A percentile compares a stretch with the other conserved stretches of the same genome.
Conservation (phyloP, 1,140 invertebrate species). For the Hermetia illucens region DNA sequence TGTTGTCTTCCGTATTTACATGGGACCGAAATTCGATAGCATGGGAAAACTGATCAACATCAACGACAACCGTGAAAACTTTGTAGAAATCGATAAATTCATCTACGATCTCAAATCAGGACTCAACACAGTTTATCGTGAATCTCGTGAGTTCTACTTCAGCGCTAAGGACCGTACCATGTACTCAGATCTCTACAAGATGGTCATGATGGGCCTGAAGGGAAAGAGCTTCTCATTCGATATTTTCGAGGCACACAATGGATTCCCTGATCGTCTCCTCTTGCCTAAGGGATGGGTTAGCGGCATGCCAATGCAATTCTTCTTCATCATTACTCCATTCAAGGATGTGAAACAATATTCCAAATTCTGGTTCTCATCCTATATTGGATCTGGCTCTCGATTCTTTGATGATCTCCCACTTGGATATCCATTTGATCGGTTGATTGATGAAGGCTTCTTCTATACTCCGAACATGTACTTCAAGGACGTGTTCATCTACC, state of each 20-base stretch:
- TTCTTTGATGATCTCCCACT: constrained; percentile 20
- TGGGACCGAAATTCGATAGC: constrained; percentile 41
- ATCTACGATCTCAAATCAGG: constrained; percentile 44
- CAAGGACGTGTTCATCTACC: constrained; percentile 25
- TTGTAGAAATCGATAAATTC: constrained; percentile 56
- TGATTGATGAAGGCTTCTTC: constrained; percentile 27
- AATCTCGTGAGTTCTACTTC: constrained; percentile 47
- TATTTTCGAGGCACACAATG: constrained; percentile 34
- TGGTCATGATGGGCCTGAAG: constrained; percentile 36
- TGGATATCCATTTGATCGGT: constrained; percentile 33
- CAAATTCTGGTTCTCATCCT: constrained; percentile 17
- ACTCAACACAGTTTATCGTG: constrained; percentile 47
- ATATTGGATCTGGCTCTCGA: constrained; percentile 22
- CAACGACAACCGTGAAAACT: constrained; percentile 43
- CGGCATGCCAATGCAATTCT: constrained; percentile 47
- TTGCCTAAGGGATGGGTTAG: constrained; percentile 41
- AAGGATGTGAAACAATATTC: constrained; percentile 10
- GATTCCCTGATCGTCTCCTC: constrained; percentile 42
- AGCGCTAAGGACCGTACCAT: constrained; percentile 47
- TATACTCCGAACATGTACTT: constrained; percentile 30
- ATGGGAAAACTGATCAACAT: constrained; percentile 37
- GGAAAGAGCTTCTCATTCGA: constrained; percentile 34
- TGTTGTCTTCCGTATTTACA: constrained; percentile 37
- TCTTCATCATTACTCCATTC: constrained; percentile 39
- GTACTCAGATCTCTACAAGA: constrained; percentile 40